Percentiles rank a stretch among this genome's conserved stretches.
These are phyloP conservation scores for Chalcosyrphus nemorum DNA, from an alignment of 2,888 invertebrate genomes.

Conservation along the genomic window DNA sequence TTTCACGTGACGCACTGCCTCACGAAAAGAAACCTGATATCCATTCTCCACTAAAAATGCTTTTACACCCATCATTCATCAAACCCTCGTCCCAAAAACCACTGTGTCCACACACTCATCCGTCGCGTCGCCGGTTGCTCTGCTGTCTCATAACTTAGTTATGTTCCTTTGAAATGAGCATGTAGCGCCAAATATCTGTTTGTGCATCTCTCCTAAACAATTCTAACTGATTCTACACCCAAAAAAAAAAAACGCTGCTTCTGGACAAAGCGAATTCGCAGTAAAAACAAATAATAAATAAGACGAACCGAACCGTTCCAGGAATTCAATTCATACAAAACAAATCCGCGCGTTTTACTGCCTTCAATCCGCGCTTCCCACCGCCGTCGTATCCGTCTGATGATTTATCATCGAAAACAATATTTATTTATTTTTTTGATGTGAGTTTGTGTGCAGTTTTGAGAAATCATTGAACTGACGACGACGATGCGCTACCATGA, in stretches of 20 bases:
- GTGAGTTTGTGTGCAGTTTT: constrained; percentile 19
- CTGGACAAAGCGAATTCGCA: constrained; percentile 40
- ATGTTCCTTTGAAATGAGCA: constrained; percentile 20
- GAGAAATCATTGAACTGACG: constrained; percentile 64
- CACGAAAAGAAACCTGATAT: constrained; percentile 20
- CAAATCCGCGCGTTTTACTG: constrained; percentile 32
- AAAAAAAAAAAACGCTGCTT: constrained; percentile 17
- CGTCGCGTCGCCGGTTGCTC: no score
- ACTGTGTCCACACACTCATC: no score
- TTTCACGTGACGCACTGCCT: constrained; percentile 24
- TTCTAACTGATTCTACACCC: no score
- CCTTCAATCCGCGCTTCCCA: neutral
- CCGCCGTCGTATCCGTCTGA: constrained; percentile 24
- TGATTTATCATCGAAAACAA: constrained; percentile 53
- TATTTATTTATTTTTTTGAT: neutral
- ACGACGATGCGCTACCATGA: constrained; percentile 26
- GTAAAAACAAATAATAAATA: neutral
- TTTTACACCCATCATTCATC: neutral
- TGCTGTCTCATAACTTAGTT: constrained; percentile 14
- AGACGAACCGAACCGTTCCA: constrained; percentile 51
- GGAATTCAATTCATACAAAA: constrained; percentile 55
- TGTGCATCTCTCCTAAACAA: neutral
- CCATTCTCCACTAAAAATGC: no score
- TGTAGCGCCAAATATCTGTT: constrained; percentile 18
- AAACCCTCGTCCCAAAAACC: neutral